Conservation (phyloP, 2,113 vertebrate genomes). For the Cepphus grylle region DNA sequence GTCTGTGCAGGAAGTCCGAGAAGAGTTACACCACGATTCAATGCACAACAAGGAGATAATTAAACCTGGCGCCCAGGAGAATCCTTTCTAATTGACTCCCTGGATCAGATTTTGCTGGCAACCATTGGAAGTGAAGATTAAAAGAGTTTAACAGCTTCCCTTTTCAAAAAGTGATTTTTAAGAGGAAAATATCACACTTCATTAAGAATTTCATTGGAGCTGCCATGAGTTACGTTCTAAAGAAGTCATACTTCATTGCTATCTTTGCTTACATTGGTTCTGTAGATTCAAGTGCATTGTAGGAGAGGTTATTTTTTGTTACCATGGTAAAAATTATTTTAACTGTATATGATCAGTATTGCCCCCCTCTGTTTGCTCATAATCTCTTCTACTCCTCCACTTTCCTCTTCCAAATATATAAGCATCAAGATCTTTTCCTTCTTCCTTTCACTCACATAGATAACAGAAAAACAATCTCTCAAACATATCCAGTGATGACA, state of each 20-base stretch:
- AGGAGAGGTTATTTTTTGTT: conserved; percentile 36
- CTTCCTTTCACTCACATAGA: background rate
- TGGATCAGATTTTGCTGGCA: background rate
- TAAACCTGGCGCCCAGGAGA: background rate
- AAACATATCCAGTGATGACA: background rate
- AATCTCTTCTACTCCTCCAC: conserved; percentile 20
- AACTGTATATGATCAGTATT: conserved; percentile 19
- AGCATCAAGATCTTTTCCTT: background rate
- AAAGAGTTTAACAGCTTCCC: background rate
- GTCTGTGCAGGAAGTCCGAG: background rate
- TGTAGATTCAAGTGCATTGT: background rate
- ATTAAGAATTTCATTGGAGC: background rate
- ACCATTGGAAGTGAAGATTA: background rate
- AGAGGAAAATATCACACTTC: background rate
- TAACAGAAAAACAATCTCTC: background rate
- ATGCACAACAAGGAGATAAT: background rate
- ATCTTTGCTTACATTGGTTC: background rate
- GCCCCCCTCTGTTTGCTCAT: conserved; percentile 23
- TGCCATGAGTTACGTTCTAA: background rate
- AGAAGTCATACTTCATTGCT: background rate
- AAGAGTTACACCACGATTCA: background rate
- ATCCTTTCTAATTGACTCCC: background rate
- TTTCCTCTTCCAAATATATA: conserved; percentile 10
- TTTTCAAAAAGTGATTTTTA: conserved; percentile 19
- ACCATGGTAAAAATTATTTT: conserved; percentile 50